Evolutionary conservation across 2,113 vertebrate genomes (phyloP).

Genomic region (Phrynosoma platyrhinos): DNA sequence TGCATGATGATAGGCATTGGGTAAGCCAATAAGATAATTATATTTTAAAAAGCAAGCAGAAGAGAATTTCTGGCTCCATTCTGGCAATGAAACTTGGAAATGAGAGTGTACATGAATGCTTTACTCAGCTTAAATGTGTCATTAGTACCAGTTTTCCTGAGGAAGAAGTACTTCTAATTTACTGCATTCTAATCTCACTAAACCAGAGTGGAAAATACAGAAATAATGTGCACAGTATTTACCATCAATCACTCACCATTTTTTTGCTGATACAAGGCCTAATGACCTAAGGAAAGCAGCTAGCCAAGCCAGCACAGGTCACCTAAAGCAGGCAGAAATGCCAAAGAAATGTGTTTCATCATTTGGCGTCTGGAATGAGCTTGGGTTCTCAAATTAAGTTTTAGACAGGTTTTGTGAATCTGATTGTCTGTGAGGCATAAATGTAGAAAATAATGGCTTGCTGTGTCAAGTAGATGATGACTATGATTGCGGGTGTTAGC

Average conservation of each 20-base stretch:
- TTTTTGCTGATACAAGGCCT: conserved; percentile 31
- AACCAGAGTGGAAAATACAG: conserved; percentile 47
- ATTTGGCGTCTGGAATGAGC: conserved; percentile 77
- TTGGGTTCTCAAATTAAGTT: conserved; percentile 70
- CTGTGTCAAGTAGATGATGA: conserved; percentile 79
- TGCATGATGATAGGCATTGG: conserved; percentile 61
- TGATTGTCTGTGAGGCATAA: conserved; percentile 79
- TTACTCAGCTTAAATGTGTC: conserved; percentile 36
- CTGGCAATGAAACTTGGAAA: conserved; percentile 18
- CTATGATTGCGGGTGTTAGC: conserved; percentile 79
- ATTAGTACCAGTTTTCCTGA: conserved; percentile 30
- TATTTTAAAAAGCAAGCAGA: conserved; percentile 39
- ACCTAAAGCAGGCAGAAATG: conserved; percentile 49
- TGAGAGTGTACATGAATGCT: conserved; percentile 53
- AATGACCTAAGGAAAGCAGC: conserved; percentile 38
- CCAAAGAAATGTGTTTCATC: conserved; percentile 53
- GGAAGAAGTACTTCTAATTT: conserved; percentile 24
- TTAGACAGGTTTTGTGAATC: conserved; percentile 75
- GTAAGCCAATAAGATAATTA: conserved; percentile 53
- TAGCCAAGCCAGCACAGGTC: conserved; percentile 38
- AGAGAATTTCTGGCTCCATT: conserved; percentile 48
- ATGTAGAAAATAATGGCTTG: conserved; percentile 84
- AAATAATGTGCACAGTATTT: conserved; percentile 5
- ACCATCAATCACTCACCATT: conserved; percentile 49
- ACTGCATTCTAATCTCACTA: conserved; percentile 44